A percentile compares a stretch with the other conserved stretches of the same genome.
These are phyloP conservation scores for Hafferia zeledoni DNA, from an alignment of 2,797 vertebrate genomes.

Conservation along the genomic window DNA sequence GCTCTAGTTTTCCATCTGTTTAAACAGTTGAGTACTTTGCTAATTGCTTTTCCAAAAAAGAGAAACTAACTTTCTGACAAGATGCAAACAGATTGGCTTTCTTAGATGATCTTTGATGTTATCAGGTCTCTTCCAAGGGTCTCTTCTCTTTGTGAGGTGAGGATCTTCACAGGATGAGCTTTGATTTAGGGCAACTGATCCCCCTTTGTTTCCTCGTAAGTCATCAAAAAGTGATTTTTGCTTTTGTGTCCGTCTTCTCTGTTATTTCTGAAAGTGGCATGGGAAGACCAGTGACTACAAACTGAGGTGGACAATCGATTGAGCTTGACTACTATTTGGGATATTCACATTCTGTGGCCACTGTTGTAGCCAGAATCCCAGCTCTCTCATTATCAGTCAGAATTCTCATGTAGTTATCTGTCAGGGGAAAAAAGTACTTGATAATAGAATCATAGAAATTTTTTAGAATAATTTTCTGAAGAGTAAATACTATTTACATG, in stretches of 20 bases:
- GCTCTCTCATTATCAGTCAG: background rate
- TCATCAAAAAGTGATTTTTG: background rate
- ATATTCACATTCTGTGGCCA: background rate
- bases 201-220: background rate
- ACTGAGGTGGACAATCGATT: accelerated
- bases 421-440: background rate
- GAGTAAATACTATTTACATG: background rate
- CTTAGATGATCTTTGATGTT: background rate
- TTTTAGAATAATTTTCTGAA: background rate
- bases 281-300: background rate
- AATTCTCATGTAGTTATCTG: background rate
- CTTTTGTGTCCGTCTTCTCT: background rate
- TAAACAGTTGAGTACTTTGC: background rate
- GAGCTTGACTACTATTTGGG: background rate
- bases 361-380: background rate
- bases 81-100: background rate
- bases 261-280: background rate
- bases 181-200: background rate
- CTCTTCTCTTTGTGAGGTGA: background rate
- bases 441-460: background rate
- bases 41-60: background rate
- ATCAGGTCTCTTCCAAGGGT: background rate
- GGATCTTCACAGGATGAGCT: background rate
- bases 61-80: background rate
- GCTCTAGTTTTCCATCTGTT: background rate